These are phyloP conservation scores for Semnopithecus entellus DNA, from an alignment of 2,113 vertebrate species.

Conservation along the genomic window DNA sequence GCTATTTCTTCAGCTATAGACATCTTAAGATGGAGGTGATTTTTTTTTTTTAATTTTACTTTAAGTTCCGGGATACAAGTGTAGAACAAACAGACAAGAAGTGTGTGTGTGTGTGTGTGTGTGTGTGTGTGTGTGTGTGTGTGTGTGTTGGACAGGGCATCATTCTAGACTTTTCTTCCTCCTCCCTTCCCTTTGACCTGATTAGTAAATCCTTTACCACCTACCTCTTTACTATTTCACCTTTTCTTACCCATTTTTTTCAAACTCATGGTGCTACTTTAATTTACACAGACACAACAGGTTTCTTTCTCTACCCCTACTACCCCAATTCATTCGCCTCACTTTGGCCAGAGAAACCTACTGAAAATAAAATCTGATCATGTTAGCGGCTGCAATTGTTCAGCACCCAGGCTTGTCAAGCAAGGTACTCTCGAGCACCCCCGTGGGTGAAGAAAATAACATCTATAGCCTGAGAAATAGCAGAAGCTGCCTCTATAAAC, in stretches of 20 bases:
- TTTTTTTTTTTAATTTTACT: too few species aligned
- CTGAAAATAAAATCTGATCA: neutral
- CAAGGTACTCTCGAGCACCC: neutral
- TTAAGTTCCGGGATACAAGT: too few species aligned
- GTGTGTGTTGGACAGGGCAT: neutral
- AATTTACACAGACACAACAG: neutral
- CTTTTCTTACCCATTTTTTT: neutral
- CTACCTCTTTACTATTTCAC: neutral
- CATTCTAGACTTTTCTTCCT: neutral
- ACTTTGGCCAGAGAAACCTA: neutral
- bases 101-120: neutral
- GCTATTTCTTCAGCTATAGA: too few species aligned
- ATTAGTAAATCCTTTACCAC: neutral
- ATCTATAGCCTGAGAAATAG: neutral
- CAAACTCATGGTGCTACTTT: neutral
- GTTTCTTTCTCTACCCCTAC: neutral
- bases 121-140: neutral
- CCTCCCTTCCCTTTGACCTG: neutral
- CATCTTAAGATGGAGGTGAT: too few species aligned
- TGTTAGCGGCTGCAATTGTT: neutral
- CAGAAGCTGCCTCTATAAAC: neutral
- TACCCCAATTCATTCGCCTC: neutral
- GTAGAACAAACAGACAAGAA: neutral
- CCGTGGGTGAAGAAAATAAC: neutral
- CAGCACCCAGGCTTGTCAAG: neutral